Base-by-base conservation (phyloP, 2,888 invertebrate species). In the Caenorhabditis sinica region DNA sequence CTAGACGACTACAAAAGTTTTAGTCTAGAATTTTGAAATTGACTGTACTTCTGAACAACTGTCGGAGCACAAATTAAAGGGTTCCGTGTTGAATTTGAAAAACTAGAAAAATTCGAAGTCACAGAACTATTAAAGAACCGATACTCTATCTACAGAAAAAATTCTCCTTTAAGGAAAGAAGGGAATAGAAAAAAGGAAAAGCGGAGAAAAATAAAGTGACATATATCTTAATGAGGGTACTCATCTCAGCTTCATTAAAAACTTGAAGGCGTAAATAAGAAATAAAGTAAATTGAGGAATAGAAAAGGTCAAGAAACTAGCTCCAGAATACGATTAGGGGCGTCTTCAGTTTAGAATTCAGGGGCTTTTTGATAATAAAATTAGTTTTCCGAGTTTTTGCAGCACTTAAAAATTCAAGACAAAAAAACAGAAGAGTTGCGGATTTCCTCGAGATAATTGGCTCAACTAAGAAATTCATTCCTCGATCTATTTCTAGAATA, bases 161-260 rank as follows among this genome's bases (percentile, higher is more conserved):
- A n/a, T n/a, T n/a, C n/a, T n/a, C n/a, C n/a, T n/a, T n/a, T n/a
- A n/a, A n/a, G n/a, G n/a, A n/a, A n/a, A n/a, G n/a, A n/a, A n/a
- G n/a, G n/a, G n/a, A n/a, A n/a, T n/a, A n/a, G n/a, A n/a, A n/a
- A n/a, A n/a, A n/a, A n/a, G n/a, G n/a, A n/a, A 33, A 36, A 23
- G 15, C 36, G 25, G 23, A 17, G 53, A n/a, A 69, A 51, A 23
- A 58, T 36, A 20, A 25, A 56, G 56, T 53, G 51, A 45, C 53
- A 66, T 36, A 36, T 36, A 36, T 65, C 30, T 65, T 30, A 68
- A 68, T 58, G 53, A 76, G 43, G 58, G 58, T 56, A 76, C 63
- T 63, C 53, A 65, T 61, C 28, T 13, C 25, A 28, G 63, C 71
- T 61, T 71, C 79, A 69, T 40, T 30, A 61, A 49, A 40, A 40